phyloP scores from a whole-genome alignment of 2,113 vertebrate species.

The Myiopsitta monachus region DNA sequence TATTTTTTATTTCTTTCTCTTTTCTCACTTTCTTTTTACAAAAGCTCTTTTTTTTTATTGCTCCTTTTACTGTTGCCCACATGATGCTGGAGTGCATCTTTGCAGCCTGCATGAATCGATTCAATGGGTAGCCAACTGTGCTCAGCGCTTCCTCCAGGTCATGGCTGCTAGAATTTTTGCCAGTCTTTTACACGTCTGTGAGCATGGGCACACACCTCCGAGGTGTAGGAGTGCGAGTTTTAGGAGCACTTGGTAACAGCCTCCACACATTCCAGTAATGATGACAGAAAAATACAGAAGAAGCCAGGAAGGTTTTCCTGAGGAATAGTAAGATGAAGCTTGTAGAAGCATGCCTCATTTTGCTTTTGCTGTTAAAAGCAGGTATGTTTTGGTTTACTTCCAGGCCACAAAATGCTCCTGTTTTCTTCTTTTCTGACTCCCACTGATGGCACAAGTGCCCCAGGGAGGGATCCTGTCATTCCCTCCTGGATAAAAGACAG shows the following conservation, averaged over 20 bases:
- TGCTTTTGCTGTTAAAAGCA: not conserved
- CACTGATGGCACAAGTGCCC: not conserved
- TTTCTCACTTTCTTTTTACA: not conserved
- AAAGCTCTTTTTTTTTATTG: not conserved
- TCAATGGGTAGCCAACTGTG: accelerated
- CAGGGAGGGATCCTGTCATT: not conserved
- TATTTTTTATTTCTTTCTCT: not conserved
- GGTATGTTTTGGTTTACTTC: not conserved
- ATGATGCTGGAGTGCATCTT: not conserved
- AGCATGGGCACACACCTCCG: not conserved
- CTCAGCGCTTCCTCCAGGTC: not conserved
- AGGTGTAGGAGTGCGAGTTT: not conserved
- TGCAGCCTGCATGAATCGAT: not conserved
- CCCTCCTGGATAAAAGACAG: not conserved
- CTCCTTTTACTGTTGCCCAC: not conserved
- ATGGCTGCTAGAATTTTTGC: not conserved
- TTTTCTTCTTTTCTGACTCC: not conserved
- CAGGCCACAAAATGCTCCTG: not conserved
- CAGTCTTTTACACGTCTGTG: accelerated
- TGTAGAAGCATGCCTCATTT: not conserved
- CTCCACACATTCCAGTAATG: not conserved
- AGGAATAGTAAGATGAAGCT: not conserved
- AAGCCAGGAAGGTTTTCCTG: not conserved
- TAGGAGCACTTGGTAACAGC: not conserved
- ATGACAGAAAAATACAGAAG: not conserved